Evolutionary conservation across 2,888 invertebrate genomes (phyloP).

Genomic region (Hermaeophaga mercurialis): DNA sequence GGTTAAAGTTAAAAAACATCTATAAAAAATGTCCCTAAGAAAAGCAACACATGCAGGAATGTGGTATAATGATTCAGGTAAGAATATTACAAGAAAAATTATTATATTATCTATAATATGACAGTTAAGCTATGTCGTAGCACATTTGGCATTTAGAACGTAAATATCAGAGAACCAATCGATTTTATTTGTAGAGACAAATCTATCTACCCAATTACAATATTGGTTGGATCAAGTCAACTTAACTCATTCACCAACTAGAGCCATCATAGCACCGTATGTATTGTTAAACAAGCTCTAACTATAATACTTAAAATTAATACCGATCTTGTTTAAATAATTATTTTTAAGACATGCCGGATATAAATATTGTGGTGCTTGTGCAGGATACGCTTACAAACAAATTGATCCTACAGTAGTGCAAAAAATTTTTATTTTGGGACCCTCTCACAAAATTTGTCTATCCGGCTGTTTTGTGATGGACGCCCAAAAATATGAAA

Average conservation of each 20-base stretch:
- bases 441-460: conserved; percentile 96
- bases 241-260: conserved; percentile 84
- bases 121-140: no score
- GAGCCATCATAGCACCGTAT: conserved; percentile 93
- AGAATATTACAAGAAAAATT: no score
- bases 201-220: conserved; percentile 85
- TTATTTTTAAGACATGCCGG: conserved; percentile 96
- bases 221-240: conserved; percentile 89
- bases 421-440: conserved; percentile 91
- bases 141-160: no score
- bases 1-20: no score
- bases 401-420: conserved; percentile 92
- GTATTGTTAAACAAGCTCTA: conserved; percentile 22
- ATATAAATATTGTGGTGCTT: conserved; percentile 96
- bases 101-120: no score
- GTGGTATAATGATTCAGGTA: conserved; percentile 93
- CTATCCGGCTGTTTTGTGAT: conserved; percentile 92
- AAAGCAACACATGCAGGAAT: conserved; percentile 92
- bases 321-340: no score
- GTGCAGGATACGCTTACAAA: conserved; percentile 94
- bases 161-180: conserved; percentile 45
- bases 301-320: no score
- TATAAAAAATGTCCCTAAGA: conserved; percentile 73
- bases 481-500: conserved; percentile 85
- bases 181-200: conserved; percentile 65